Evolutionary conservation across 2,888 invertebrate species (phyloP).

Genomic region (Charanyca ferruginea): DNA sequence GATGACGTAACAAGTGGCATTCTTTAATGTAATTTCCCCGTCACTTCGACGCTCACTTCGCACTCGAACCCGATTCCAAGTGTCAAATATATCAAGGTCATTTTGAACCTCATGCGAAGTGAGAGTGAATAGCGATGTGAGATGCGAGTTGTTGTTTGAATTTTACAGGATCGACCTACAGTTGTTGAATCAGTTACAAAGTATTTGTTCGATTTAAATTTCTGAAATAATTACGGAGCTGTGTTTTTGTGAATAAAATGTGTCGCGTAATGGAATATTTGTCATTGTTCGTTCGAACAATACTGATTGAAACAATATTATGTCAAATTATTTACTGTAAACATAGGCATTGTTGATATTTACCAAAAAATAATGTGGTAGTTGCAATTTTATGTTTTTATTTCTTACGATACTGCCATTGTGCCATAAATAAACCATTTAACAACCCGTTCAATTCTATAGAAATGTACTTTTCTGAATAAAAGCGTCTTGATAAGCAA

Average conservation of each 20-base stretch:
- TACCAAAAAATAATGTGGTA: background rate
- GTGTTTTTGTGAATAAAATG: slow-evolving; percentile 32
- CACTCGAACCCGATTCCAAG: no score
- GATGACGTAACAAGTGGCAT: no score
- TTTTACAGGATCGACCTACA: no score
- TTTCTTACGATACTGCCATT: background rate
- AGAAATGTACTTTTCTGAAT: background rate
- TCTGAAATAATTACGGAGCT: slow-evolving; percentile 5
- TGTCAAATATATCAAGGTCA: no score
- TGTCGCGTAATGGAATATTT: slow-evolving; percentile 12
- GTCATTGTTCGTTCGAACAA: slow-evolving; percentile 14
- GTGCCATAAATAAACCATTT: background rate
- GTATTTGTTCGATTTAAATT: slow-evolving; percentile 32
- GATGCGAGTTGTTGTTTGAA: no score
- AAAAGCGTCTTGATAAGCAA: background rate
- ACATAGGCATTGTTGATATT: slow-evolving; percentile 2
- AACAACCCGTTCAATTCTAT: no score
- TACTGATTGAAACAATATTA: background rate
- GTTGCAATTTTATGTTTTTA: no score
- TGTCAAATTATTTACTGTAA: slow-evolving; percentile 7
- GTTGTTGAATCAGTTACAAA: slow-evolving; percentile 8
- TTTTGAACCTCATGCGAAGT: no score
- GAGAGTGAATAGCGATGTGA: no score
- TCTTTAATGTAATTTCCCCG: no score
- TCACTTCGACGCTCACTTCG: no score